These are phyloP conservation scores for Dorcus parallelipipedus DNA, from an alignment of 2,888 invertebrate genomes.

Conservation along the genomic window DNA sequence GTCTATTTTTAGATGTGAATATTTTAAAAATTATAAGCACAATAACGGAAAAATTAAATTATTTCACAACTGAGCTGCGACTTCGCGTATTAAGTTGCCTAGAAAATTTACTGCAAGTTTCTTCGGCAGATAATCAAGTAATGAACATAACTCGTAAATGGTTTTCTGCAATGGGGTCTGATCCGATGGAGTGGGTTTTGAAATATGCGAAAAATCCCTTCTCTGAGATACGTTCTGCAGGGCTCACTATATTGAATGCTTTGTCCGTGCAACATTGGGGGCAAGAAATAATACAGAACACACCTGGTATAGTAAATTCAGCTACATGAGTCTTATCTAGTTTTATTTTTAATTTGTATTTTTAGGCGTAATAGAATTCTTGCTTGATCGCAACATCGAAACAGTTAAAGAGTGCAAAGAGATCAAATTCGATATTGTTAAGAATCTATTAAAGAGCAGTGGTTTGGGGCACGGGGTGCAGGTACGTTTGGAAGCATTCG, in stretches of 20 bases:
- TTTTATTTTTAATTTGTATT: slow-evolving; percentile 22
- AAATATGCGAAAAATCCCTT: slow-evolving; percentile 69
- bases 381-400: slow-evolving; percentile 71
- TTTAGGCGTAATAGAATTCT: slow-evolving; percentile 71
- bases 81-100: slow-evolving; percentile 64
- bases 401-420: slow-evolving; percentile 70
- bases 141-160: slow-evolving; percentile 59
- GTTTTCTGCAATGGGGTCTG: slow-evolving; percentile 55
- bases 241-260: slow-evolving; percentile 63
- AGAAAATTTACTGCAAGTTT: slow-evolving; percentile 55
- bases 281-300: slow-evolving; percentile 65
- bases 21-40: slow-evolving; percentile 57
- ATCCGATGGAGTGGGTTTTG: slow-evolving; percentile 59
- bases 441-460: slow-evolving; percentile 54
- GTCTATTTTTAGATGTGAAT: slow-evolving; percentile 43
- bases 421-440: slow-evolving; percentile 70
- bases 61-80: slow-evolving; percentile 64
- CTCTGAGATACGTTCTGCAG: slow-evolving; percentile 69
- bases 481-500: slow-evolving; percentile 64
- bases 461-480: slow-evolving; percentile 60
- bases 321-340: background rate
- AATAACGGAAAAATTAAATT: slow-evolving; percentile 58
- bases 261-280: slow-evolving; percentile 77
- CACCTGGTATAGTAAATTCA: slow-evolving; percentile 56
- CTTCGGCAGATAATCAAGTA: slow-evolving; percentile 43